Base-by-base conservation (phyloP, 2,797 vertebrate genomes). In the Tinamus major region DNA sequence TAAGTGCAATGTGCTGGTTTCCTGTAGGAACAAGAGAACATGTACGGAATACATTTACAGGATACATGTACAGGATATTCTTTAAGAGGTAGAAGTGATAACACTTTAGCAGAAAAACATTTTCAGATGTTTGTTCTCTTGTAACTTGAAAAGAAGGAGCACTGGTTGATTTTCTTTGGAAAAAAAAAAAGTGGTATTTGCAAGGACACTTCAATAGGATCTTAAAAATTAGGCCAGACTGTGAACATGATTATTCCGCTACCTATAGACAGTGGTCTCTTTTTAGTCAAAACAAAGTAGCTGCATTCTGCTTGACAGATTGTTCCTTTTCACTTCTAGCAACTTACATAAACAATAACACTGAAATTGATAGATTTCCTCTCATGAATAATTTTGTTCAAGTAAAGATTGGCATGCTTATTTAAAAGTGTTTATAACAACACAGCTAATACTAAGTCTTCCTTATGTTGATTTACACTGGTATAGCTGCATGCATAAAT, bases 11-110 rank as follows among this genome's bases (percentile, higher is more conserved):
- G 48, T 61, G 23, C 31, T n/a, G 14, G 12, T 55, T 51, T 89
- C 63, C 61, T 16, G 48, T 41, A 77, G 10, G 46, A 49, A 56
- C 79, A 67, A 0, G 2, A 33, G 49, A 72, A 33, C 0, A 0
- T 63, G 26, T 48, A 31, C n/a, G 51, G 72, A 9, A 49, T 63
- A 29, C 35, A 35, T 35, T 35, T 35, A 35, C 35, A 35, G 35
- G 6, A 35, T 35, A 33, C 0, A 0, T 63, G 26, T 48, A 31
- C n/a, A 58, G 72, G 11, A 49, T 63, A 29, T 59, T 88, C 44
- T 44, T 82, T 89, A 62, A 53, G 69, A 86, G 64, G 19, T 37
- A 24, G 63, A 67, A 79, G 12, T 33, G 23, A 13, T 59, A 46
- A 79, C 33, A 62, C 8, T n/a, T 6, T 23, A 51, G 11, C 18